Percentiles rank a stretch among this genome's conserved stretches.
Conservation (phyloP, 2,888 invertebrate genomes). For the Oxytorus armatus region DNA sequence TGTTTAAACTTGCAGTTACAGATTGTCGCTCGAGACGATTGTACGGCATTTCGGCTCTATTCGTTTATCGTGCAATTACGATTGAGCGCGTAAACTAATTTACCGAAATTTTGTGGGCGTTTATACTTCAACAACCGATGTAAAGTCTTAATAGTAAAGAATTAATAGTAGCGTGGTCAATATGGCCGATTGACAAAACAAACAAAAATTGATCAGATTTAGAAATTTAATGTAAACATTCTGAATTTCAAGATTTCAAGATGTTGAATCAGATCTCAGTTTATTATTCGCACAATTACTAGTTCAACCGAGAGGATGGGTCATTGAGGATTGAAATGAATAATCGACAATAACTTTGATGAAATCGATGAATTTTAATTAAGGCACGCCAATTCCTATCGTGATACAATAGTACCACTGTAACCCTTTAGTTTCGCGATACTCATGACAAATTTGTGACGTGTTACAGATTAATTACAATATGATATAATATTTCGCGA, state of each 20-base stretch:
- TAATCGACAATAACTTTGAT: neutral
- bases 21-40: no score
- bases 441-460: slow-evolving; percentile 49
- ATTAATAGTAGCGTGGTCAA: no score
- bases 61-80: no score
- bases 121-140: no score
- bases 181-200: no score
- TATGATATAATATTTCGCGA: slow-evolving; percentile 32
- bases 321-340: neutral
- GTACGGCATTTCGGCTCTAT: no score
- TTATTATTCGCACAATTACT: neutral
- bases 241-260: neutral
- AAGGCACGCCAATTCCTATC: slow-evolving; percentile 72
- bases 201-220: neutral
- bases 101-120: no score
- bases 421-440: slow-evolving; percentile 47
- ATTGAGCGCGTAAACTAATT: no score
- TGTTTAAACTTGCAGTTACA: neutral
- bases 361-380: slow-evolving; percentile 56
- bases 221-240: neutral
- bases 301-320: neutral
- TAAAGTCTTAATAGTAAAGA: no score
- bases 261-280: neutral
- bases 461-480: slow-evolving; percentile 23
- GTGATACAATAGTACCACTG: slow-evolving; percentile 67